phyloP scores from a whole-genome alignment of 92 coral and sea anemone genomes.

The Zoanthus sansibaricus region DNA sequence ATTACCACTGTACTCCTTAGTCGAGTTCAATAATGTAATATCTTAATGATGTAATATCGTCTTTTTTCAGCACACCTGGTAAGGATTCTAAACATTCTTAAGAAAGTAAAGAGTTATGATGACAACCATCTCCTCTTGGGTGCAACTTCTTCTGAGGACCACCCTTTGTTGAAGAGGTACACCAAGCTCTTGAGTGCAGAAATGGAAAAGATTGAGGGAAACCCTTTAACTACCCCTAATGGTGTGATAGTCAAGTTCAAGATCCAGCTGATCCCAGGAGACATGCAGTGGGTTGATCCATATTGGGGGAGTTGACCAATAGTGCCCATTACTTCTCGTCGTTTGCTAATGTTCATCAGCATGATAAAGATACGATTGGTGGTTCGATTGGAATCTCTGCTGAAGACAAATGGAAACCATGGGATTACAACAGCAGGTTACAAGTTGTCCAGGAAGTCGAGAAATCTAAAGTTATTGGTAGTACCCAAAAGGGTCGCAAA shows the following conservation, averaged over 20 bases:
- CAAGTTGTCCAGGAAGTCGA: slow-evolving; percentile 49
- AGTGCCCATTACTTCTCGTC: slow-evolving; percentile 64
- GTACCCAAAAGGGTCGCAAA: too few relatives aligned
- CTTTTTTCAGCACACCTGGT: too few relatives aligned
- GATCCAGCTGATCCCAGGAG: slow-evolving; percentile 64
- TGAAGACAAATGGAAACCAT: slow-evolving; percentile 31
- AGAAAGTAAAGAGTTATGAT: too few relatives aligned
- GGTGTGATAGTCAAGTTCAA: slow-evolving; percentile 42
- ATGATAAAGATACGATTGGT: background rate
- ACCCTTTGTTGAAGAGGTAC: slow-evolving; percentile 53
- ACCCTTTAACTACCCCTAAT: slow-evolving; percentile 37
- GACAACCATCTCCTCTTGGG: slow-evolving; percentile 47
- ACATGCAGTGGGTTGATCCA: slow-evolving; percentile 74
- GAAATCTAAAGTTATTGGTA: slow-evolving; percentile 23
- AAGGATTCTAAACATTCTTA: too few relatives aligned
- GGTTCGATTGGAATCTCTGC: background rate
- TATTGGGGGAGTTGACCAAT: slow-evolving; percentile 71
- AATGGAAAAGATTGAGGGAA: slow-evolving; percentile 65
- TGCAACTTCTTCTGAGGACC: slow-evolving; percentile 67
- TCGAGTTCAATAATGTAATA: too few relatives aligned
- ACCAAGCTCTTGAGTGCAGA: slow-evolving; percentile 56
- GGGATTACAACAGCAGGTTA: slow-evolving; percentile 34
- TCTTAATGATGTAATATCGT: too few relatives aligned
- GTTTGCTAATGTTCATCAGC: slow-evolving; percentile 54
- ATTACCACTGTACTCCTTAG: background rate